Percentiles rank a stretch among this genome's conserved stretches.
Evolutionary conservation across 2,797 vertebrate species (phyloP).

Genomic region (Anguilla obscura): DNA sequence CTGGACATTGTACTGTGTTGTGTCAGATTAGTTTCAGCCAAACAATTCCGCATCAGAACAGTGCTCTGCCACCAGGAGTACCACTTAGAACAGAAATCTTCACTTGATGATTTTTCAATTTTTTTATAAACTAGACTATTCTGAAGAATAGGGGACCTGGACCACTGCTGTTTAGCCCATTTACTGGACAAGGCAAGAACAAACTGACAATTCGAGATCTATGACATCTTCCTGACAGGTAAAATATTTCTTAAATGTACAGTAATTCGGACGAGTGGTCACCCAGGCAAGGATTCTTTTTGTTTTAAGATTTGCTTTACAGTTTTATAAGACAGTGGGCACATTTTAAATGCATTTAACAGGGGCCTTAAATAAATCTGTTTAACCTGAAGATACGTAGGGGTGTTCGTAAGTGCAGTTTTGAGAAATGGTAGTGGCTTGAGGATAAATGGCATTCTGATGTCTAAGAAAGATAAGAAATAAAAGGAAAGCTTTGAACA

Average conservation of each 20-base stretch:
- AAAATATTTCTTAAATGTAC: background rate
- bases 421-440: background rate
- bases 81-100: too few relatives aligned
- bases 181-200: background rate
- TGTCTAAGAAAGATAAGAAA: slow-evolving; percentile 14
- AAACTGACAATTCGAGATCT: background rate
- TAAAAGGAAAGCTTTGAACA: background rate
- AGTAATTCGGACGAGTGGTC: too few relatives aligned
- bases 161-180: background rate
- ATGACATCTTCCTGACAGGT: background rate
- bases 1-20: too few relatives aligned
- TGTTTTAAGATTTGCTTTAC: background rate
- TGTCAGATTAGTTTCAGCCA: too few relatives aligned
- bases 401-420: background rate
- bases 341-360: background rate
- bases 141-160: background rate
- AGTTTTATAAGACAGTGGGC: background rate
- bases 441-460: background rate
- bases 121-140: background rate
- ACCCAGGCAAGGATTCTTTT: too few relatives aligned
- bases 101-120: too few relatives aligned
- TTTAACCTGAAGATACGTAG: background rate
- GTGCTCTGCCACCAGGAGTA: too few relatives aligned
- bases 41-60: too few relatives aligned
- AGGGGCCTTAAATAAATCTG: background rate